phyloP scores from a whole-genome alignment of 2,888 invertebrate species.

The Tiliacea aurago region DNA sequence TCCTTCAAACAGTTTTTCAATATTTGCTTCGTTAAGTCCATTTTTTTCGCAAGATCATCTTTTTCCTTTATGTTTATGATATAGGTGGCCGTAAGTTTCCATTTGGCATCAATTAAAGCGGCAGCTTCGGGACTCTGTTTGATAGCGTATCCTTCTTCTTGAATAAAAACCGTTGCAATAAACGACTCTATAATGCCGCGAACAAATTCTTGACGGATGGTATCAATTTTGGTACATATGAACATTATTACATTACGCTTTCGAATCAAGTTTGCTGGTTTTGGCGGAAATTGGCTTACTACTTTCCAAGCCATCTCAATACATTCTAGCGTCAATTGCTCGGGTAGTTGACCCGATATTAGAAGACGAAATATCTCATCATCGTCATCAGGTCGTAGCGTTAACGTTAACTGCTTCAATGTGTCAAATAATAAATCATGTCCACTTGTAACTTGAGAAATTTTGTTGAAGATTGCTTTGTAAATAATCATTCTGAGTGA shows the following conservation, averaged over 20 bases:
- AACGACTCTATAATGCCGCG: conserved; percentile 69
- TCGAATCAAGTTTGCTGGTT: conserved; percentile 62
- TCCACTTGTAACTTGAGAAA: conserved; percentile 53
- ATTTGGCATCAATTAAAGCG: conserved; percentile 65
- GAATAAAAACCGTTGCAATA: conserved; percentile 62
- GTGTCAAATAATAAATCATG: conserved; percentile 70
- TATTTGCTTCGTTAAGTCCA: conserved; percentile 60
- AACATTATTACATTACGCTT: conserved; percentile 62
- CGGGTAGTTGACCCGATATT: conserved; percentile 64
- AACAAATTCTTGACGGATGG: conserved; percentile 68
- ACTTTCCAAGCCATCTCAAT: conserved; percentile 71
- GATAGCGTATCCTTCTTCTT: conserved; percentile 35
- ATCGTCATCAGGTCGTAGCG: conserved; percentile 74
- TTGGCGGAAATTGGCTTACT: conserved; percentile 69
- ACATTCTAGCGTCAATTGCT: conserved; percentile 63
- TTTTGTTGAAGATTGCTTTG: conserved; percentile 69
- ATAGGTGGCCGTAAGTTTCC: conserved; percentile 66
- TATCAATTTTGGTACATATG: conserved; percentile 62
- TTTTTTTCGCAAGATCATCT: conserved; percentile 51
- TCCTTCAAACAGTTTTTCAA: conserved; percentile 54
- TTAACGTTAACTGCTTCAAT: conserved; percentile 71
- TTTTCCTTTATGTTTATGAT: conserved; percentile 56
- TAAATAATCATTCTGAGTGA: conserved; percentile 74
- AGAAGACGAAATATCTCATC: conserved; percentile 70
- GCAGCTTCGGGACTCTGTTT: conserved; percentile 30